These are phyloP conservation scores for Arnoldichthys spilopterus DNA, from an alignment of 2,797 vertebrate genomes.

Conservation along the genomic window DNA sequence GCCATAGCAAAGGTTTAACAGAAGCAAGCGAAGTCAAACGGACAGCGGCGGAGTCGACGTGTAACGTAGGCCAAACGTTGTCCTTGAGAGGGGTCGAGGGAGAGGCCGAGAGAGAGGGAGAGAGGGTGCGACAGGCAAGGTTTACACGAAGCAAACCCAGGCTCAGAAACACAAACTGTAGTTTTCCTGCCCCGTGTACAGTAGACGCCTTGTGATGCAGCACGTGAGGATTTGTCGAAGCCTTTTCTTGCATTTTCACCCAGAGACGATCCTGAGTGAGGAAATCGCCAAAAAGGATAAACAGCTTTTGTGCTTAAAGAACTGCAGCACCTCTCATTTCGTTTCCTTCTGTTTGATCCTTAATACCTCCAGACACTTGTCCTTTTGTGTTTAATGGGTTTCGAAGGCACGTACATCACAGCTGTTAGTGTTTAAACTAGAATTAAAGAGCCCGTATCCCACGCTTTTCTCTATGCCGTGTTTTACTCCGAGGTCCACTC, in stretches of 20 bases:
- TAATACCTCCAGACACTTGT: background rate
- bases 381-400: background rate
- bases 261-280: background rate
- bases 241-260: background rate
- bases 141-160: background rate
- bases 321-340: background rate
- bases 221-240: background rate
- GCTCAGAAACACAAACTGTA: background rate
- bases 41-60: conserved; percentile 32
- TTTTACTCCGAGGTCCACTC: too few species aligned
- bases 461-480: too few species aligned
- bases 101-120: background rate
- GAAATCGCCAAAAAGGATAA: background rate
- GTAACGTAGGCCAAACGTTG: conserved; percentile 22
- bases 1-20: conserved; percentile 52
- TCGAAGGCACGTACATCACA: background rate
- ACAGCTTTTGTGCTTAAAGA: background rate
- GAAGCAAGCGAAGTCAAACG: conserved; percentile 37
- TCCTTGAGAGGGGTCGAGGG: conserved; percentile 20
- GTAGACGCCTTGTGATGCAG: too few species aligned
- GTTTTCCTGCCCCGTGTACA: too few species aligned
- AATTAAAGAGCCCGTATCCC: too few species aligned
- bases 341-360: conserved; percentile 4
- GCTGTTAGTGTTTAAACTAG: background rate
- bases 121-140: background rate